phyloP scores from a whole-genome alignment of 2,113 vertebrate species.

The Sylvilagus bachmani region DNA sequence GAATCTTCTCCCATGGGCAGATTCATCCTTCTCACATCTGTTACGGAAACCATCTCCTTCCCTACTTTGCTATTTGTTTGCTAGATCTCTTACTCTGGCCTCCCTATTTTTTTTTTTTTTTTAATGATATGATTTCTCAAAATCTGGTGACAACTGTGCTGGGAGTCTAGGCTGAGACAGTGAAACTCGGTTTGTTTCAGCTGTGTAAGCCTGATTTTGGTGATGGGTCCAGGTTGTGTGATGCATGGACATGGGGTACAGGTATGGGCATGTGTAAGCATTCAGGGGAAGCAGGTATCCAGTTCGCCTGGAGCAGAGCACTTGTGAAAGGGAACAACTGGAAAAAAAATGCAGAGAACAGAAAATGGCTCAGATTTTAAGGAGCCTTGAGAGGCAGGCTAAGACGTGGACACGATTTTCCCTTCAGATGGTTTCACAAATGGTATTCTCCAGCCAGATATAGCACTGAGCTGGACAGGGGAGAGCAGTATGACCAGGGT shows the following conservation, averaged over 20 bases:
- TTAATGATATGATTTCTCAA: neutral
- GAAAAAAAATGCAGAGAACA: constrained; percentile 23
- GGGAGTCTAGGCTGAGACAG: neutral
- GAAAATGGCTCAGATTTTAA: constrained; percentile 1
- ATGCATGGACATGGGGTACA: neutral
- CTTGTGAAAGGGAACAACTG: neutral
- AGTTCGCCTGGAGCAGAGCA: neutral
- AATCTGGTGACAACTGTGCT: neutral
- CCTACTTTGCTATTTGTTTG: neutral
- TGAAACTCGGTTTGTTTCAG: neutral
- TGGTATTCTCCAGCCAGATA: neutral
- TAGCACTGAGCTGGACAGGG: neutral
- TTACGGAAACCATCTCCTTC: neutral
- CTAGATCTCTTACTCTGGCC: neutral
- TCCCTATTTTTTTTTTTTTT: constrained; percentile 19
- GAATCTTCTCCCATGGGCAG: neutral
- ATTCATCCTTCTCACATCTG: neutral
- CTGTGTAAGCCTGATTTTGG: neutral
- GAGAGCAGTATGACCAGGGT: neutral
- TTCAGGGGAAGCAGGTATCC: neutral
- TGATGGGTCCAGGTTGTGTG: neutral
- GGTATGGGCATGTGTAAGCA: neutral
- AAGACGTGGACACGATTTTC: neutral
- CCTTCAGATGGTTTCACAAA: constrained; percentile 35
- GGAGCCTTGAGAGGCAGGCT: neutral